These are phyloP conservation scores for Chaetodon trifasciatus DNA, from an alignment of 2,797 vertebrate species.

Conservation along the genomic window DNA sequence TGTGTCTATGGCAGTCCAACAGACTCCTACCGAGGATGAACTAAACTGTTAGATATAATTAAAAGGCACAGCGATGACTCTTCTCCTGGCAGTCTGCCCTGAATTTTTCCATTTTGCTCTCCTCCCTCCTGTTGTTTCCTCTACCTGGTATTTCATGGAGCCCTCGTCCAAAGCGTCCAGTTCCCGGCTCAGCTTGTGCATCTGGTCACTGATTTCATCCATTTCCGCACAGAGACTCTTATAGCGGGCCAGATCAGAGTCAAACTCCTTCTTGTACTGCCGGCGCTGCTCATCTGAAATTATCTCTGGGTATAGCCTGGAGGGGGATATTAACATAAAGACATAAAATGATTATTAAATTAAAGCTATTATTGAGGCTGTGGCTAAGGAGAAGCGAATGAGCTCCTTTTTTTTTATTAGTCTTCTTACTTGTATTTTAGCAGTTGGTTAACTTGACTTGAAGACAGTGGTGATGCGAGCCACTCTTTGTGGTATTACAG, in stretches of 20 bases:
- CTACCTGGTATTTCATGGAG: conserved; percentile 87
- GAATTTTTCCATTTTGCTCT: conserved; percentile 11
- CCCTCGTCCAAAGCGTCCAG: conserved; percentile 83
- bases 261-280: conserved; percentile 88
- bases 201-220: conserved; percentile 87
- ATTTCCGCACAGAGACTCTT: conserved; percentile 88
- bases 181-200: conserved; percentile 86
- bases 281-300: conserved; percentile 82
- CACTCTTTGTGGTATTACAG: not conserved
- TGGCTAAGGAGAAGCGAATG: not conserved
- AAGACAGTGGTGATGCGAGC: conserved; percentile 4
- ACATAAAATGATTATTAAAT: conserved; percentile 13
- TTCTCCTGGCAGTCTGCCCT: conserved; percentile 1
- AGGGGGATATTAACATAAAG: conserved; percentile 13
- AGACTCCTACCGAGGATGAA: conserved; percentile 2
- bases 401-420: not conserved
- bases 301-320: conserved; percentile 88
- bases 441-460: not conserved
- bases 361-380: conserved; percentile 6
- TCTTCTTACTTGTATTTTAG: not conserved
- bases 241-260: conserved; percentile 83
- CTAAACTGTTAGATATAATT: conserved; percentile 7
- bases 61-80: conserved; percentile 24
- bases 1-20: not conserved
- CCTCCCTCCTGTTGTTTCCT: not conserved